Conservation (phyloP, 2,797 vertebrate species). For the Poeciliopsis infans region DNA sequence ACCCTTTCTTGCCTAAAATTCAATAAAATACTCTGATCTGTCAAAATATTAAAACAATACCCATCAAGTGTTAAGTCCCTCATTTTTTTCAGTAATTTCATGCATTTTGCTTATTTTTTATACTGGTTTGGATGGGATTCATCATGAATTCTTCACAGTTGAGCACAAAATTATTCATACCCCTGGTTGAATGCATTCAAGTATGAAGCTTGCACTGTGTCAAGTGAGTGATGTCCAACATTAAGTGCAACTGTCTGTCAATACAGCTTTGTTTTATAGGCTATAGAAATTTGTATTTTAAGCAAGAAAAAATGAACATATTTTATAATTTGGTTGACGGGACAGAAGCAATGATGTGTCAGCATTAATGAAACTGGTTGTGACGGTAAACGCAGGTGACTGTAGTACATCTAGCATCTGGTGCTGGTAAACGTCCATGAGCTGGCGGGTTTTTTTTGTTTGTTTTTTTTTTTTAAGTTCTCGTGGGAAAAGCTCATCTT, state of each 20-base stretch:
- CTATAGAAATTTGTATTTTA: not conserved
- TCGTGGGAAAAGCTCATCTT: conserved; percentile 9
- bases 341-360: not conserved
- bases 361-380: not conserved
- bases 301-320: not conserved
- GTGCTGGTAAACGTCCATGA: not conserved
- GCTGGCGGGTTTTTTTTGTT: not conserved
- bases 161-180: not conserved
- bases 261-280: not conserved
- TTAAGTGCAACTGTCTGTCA: not conserved
- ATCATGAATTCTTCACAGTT: not conserved
- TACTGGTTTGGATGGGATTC: not conserved
- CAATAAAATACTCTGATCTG: not conserved
- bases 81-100: not conserved
- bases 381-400: not conserved
- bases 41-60: not conserved
- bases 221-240: not conserved
- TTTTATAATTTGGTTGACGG: not conserved
- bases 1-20: not conserved
- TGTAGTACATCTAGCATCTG: not conserved
- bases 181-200: not conserved
- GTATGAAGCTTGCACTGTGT: not conserved
- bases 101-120: not conserved
- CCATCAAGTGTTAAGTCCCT: not conserved
- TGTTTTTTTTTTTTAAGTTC: not conserved